Evolutionary conservation across 2,888 invertebrate genomes (phyloP), one percentile per base, ranked within the genome.

Genomic region (Acanthosepion lycidas): DNA sequence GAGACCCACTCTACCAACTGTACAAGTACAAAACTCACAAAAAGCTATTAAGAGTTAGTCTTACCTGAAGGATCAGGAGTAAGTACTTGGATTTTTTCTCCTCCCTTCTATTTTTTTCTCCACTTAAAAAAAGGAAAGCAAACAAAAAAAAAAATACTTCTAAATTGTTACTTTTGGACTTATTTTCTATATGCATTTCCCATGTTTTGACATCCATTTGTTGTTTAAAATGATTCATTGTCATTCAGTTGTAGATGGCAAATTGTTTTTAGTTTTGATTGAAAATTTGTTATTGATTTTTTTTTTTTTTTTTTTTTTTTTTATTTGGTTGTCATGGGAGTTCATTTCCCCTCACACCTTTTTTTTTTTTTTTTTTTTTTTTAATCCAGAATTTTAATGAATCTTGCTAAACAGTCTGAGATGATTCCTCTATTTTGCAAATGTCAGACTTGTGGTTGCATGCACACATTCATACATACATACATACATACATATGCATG

Each of bases 401-500:
- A 18, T 78, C 33, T 78, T 78, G 78, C 78, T 78, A 78, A 78
- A 78, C 78, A 78, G n/a, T n/a, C 78, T 78, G n/a, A 78, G 15
- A 78, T 78, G 9, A 78, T 78, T 78, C n/a, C 78, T 78, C n/a
- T 78, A 78, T 78, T 78, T 78, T 78, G 78, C 78, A 78, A 78
- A 78, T n/a, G 15, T 78, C 93, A 93, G 93, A n/a, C 93, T 53
- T 93, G 78, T 93, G 48, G 18, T 49, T 93, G 51, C 51, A 93
- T 49, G 53, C 26, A 93, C 12, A 93, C 26, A 93, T 28, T n/a
- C 49, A 93, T 49, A 53, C 49, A 51, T 49, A 9, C n/a, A 93
- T 92, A 18, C 48, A 92, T 28, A 20, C 23, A 48, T 33, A 33
- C 33, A 33, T 33, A 33, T 1, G 1, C 1, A 33, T 33, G 33